Percentiles rank a stretch among this genome's conserved stretches.
Conservation (phyloP, 2,888 invertebrate genomes). For the Ceraclea dissimilis region DNA sequence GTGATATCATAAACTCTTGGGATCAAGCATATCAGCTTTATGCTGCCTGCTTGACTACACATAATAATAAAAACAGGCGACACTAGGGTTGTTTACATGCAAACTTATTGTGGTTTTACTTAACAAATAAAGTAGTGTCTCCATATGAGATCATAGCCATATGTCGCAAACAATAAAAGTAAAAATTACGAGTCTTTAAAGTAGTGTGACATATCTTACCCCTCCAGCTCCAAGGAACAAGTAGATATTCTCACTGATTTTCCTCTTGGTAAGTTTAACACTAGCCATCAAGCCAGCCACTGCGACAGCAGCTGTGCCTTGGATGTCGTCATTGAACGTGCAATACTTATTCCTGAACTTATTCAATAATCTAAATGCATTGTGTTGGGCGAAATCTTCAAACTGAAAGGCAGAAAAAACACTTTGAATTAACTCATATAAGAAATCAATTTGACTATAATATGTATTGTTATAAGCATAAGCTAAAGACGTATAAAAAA, state of each 20-base stretch:
- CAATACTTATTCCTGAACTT: conserved; percentile 89
- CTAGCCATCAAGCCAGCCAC: conserved; percentile 87
- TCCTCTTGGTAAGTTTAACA: conserved; percentile 65
- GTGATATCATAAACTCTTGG: too few species aligned
- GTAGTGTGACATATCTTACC: conserved; percentile 36
- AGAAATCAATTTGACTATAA: background rate
- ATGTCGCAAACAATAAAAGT: too few species aligned
- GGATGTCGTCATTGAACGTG: conserved; percentile 99
- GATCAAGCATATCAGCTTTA: too few species aligned
- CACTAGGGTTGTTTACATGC: too few species aligned
- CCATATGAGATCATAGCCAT: too few species aligned
- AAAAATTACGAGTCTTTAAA: background rate
- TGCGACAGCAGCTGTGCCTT: conserved; percentile 94
- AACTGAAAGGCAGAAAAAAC: conserved; percentile 56
- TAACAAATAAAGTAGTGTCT: too few species aligned
- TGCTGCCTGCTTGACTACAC: too few species aligned
- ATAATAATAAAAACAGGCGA: too few species aligned
- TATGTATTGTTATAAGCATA: background rate
- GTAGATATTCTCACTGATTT: conserved; percentile 79
- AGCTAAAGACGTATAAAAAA: background rate
- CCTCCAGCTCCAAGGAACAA: conserved; percentile 87
- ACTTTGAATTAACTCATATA: background rate
- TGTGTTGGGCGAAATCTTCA: conserved; percentile 96
- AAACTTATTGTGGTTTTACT: too few species aligned
- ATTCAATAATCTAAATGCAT: conserved; percentile 90